These are phyloP conservation scores for Athetis lepigone DNA, from an alignment of 2,888 invertebrate genomes.

Conservation along the genomic window DNA sequence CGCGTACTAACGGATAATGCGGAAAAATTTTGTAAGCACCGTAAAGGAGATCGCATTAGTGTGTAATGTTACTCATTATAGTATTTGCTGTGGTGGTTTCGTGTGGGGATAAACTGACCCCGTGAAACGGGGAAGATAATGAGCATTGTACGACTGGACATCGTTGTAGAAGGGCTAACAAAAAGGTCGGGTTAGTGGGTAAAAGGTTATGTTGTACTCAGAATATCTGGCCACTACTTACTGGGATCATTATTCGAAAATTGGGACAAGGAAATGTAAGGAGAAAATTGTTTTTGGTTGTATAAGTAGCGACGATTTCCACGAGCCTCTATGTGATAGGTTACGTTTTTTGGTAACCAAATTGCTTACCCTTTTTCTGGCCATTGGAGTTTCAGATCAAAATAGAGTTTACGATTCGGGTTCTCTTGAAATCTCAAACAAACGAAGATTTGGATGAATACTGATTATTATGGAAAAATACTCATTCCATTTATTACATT, in stretches of 20 bases:
- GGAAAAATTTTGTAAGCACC: conserved; percentile 60
- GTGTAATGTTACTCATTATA: conserved; percentile 56
- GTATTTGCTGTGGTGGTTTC: conserved; percentile 50
- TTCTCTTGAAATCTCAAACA: not conserved
- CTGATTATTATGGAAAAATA: not conserved
- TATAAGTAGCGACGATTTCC: not conserved
- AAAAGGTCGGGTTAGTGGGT: conserved; percentile 33
- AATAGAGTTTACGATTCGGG: not conserved
- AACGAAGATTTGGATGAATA: not conserved
- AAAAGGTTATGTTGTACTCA: conserved; percentile 30
- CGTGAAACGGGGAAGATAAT: conserved; percentile 46
- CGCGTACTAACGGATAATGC: conserved; percentile 68
- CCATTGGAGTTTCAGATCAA: conserved; percentile 10
- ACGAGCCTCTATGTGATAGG: not conserved
- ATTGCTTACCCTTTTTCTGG: conserved; percentile 29
- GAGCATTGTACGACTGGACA: conserved; percentile 20
- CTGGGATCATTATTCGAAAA: conserved; percentile 32
- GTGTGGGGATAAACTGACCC: conserved; percentile 26
- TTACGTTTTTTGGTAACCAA: conserved; percentile 13
- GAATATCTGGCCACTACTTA: conserved; percentile 52
- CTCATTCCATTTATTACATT: not conserved
- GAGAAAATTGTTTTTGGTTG: conserved; percentile 11
- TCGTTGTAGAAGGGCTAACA: conserved; percentile 11
- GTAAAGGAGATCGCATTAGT: conserved; percentile 57
- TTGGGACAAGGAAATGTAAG: conserved; percentile 19